phyloP scores from a whole-genome alignment of 1,140 invertebrate genomes.

The Brachionus rubens region DNA sequence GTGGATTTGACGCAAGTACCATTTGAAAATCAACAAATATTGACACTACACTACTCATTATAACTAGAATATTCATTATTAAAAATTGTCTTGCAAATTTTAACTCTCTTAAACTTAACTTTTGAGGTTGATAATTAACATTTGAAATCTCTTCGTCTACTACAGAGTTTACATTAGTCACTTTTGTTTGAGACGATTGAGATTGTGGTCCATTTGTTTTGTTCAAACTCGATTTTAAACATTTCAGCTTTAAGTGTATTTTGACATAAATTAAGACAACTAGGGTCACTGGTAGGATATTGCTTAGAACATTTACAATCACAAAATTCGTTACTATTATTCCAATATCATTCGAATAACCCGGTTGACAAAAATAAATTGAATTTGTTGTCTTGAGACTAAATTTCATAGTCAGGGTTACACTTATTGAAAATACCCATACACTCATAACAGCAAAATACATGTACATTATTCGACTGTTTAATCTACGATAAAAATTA shows the following conservation, averaged over 20 bases:
- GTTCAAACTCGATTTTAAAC: neutral
- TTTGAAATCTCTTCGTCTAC: neutral
- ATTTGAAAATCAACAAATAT: slow-evolving; percentile 10
- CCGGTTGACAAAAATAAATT: slow-evolving; percentile 1
- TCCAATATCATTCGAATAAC: neutral
- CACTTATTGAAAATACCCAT: neutral
- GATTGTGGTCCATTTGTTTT: neutral
- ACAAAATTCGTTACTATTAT: neutral
- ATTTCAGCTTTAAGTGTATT: neutral
- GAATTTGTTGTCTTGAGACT: neutral
- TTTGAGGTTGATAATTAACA: neutral
- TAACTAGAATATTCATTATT: neutral
- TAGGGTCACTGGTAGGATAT: neutral
- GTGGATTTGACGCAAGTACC: neutral
- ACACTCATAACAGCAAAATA: neutral
- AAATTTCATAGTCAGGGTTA: slow-evolving; percentile 15
- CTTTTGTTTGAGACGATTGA: neutral
- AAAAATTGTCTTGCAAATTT: slow-evolving; percentile 23
- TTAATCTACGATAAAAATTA: slow-evolving; percentile 18
- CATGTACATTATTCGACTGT: neutral
- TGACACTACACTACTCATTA: neutral
- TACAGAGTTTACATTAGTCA: no score
- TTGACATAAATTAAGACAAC: neutral
- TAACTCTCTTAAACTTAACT: neutral
- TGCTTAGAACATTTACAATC: neutral